Base-by-base conservation (phyloP, 2,888 invertebrate genomes). In the Hedychridium roseum region DNA sequence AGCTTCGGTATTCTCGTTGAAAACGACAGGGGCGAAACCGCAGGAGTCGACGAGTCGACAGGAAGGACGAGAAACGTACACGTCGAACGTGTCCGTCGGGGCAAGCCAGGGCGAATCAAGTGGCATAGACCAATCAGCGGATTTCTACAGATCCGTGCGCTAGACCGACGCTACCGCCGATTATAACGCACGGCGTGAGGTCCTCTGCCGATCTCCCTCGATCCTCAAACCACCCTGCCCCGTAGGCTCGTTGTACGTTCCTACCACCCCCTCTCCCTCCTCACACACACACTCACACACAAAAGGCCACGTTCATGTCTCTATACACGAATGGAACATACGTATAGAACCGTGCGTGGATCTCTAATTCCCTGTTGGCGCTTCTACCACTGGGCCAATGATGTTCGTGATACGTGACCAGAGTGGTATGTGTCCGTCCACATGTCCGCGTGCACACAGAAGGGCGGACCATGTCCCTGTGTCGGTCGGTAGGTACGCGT, bases 121-220 rank as follows among this genome's bases (percentile, higher is more conserved):
- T 60, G 64, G 61, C 66, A 58, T 67, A 68, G 66, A 68, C 68
- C 71, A 73, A 75, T 74, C 72, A 71, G 62, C 63, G 70, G 66
- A 72, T 71, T 73, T 68, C 71, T 70, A 67, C 60, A 60, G 68
- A 70, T 68, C 59, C 53, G 57, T 54, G 59, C 67, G 57, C 59
- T 60, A 64, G 54, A 54, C 52, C 58, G 64, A 46, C 68, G 68
- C 72, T 68, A 63, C 63, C 47, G 45, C 41, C 65, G 72, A 75
- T 75, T 71, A 73, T 73, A 70, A 68, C 68, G 57, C 68, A 66
- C 57, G 56, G 43, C 57, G 34, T 47, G 44, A 55, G 40, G 35
- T 40, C 23, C 23, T 9, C 23, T 9, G 5, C 9, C 23, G 5
- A 9, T 9, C 23, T 23, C 23, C 23, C 23, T 9, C 23, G 23